Percentiles rank a stretch among this genome's conserved stretches.
These are phyloP conservation scores for Himalopsyche phryganea DNA, from an alignment of 1,140 invertebrate species.

Conservation along the genomic window DNA sequence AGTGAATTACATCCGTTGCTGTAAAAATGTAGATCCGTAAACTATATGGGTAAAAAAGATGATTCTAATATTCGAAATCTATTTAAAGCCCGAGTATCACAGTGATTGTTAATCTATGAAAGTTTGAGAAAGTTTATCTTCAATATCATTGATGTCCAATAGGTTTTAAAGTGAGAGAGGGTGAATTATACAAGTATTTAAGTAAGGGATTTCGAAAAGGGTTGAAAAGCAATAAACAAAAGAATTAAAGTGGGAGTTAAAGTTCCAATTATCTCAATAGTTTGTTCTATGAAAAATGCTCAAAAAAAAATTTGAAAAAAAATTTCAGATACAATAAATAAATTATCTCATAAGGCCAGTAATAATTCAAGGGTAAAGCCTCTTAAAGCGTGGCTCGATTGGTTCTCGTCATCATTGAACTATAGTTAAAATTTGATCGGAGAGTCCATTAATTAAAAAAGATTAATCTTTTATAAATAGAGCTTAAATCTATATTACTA, in stretches of 20 bases:
- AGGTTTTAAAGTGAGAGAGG: constrained; percentile 56
- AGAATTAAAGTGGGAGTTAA: constrained; percentile 57
- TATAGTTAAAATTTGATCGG: too few species aligned
- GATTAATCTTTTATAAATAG: too few species aligned
- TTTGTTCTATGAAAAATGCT: constrained; percentile 65
- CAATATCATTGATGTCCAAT: constrained; percentile 52
- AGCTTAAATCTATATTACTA: constrained; percentile 53
- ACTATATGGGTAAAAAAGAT: constrained; percentile 50
- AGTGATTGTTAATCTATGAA: constrained; percentile 50
- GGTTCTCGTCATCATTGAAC: too few species aligned
- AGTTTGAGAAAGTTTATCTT: constrained; percentile 48
- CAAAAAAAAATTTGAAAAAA: constrained; percentile 66
- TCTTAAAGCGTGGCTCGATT: too few species aligned
- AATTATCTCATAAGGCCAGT: too few species aligned
- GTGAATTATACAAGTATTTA: constrained; percentile 59
- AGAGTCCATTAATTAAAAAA: too few species aligned
- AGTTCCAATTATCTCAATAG: constrained; percentile 56
- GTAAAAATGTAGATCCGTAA: constrained; percentile 68
- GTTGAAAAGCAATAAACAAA: constrained; percentile 54
- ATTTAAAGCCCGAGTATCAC: constrained; percentile 55
- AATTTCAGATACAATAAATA: constrained; percentile 64
- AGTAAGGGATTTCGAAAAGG: constrained; percentile 59
- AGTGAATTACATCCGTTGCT: constrained; percentile 70
- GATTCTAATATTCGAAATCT: constrained; percentile 56
- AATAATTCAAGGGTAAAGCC: too few species aligned